Conservation (phyloP, 2,888 invertebrate species). For the Melanchra persicariae region DNA sequence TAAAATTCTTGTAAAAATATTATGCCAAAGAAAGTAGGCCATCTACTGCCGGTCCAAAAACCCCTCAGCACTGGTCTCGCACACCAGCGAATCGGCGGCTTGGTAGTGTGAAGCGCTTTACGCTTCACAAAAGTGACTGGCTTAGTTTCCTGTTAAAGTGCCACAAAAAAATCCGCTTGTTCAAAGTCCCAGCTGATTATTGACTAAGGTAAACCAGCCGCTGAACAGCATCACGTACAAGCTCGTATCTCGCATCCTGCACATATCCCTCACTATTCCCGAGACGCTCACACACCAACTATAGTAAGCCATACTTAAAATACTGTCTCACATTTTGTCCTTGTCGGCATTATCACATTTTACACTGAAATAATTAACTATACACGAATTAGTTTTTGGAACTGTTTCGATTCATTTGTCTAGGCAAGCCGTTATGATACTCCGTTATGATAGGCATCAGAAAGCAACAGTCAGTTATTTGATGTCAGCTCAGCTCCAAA, state of each 20-base stretch:
- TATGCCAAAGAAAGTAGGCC: slow-evolving; percentile 11
- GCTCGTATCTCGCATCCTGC: slow-evolving; percentile 38
- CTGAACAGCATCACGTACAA: slow-evolving; percentile 45
- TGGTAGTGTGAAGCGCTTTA: too few species aligned
- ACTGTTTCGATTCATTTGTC: slow-evolving; percentile 33
- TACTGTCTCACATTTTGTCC: slow-evolving; percentile 62
- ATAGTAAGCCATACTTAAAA: slow-evolving; percentile 53
- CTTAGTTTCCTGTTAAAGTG: slow-evolving; percentile 9
- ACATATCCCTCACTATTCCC: slow-evolving; percentile 23
- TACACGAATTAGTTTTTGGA: slow-evolving; percentile 35
- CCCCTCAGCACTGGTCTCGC: not conserved
- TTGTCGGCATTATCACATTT: slow-evolving; percentile 57
- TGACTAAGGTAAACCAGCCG: slow-evolving; percentile 66
- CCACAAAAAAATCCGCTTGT: slow-evolving; percentile 44
- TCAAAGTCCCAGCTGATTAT: slow-evolving; percentile 63
- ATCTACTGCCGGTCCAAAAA: not conserved
- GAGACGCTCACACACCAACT: slow-evolving; percentile 37
- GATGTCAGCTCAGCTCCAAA: not conserved
- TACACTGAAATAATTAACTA: slow-evolving; percentile 57
- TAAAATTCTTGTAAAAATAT: not conserved
- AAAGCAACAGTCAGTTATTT: slow-evolving; percentile 7
- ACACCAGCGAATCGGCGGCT: not conserved
- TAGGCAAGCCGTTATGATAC: slow-evolving; percentile 22
- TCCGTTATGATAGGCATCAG: slow-evolving; percentile 5
- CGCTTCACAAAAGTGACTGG: slow-evolving; percentile 11